Evolutionary conservation across 2,888 invertebrate species (phyloP).

Genomic region (Acrobeloides nanus): DNA sequence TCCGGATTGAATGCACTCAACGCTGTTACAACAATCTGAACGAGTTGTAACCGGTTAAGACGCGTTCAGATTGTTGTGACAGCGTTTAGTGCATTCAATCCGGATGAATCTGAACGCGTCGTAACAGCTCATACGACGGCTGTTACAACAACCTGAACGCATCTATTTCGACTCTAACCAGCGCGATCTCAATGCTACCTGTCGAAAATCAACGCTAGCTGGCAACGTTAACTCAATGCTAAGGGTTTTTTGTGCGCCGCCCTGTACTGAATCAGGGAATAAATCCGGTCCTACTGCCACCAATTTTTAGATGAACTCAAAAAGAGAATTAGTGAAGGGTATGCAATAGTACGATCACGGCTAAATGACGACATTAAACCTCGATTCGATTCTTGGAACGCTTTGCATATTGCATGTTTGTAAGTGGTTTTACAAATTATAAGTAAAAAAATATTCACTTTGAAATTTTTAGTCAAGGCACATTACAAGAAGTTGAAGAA

Average conservation of each 20-base stretch:
- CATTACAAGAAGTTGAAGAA: constrained; percentile 26
- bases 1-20: no score
- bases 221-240: no score
- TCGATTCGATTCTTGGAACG: constrained; percentile 52
- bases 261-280: not conserved
- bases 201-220: no score
- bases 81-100: no score
- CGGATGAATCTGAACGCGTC: no score
- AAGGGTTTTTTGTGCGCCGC: not conserved
- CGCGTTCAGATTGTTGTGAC: no score
- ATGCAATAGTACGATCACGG: constrained; percentile 56
- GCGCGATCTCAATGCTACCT: not conserved
- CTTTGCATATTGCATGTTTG: constrained; percentile 55
- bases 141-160: no score
- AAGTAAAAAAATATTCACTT: not conserved
- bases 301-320: constrained; percentile 56
- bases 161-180: no score
- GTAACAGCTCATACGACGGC: no score
- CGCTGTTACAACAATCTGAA: no score
- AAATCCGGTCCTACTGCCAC: not conserved
- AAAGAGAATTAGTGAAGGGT: constrained; percentile 58
- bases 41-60: no score
- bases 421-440: constrained; percentile 24
- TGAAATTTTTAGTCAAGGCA: constrained; percentile 34
- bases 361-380: constrained; percentile 55